Base-by-base conservation (phyloP, 1,140 invertebrate species). In the Eueides isabella region DNA sequence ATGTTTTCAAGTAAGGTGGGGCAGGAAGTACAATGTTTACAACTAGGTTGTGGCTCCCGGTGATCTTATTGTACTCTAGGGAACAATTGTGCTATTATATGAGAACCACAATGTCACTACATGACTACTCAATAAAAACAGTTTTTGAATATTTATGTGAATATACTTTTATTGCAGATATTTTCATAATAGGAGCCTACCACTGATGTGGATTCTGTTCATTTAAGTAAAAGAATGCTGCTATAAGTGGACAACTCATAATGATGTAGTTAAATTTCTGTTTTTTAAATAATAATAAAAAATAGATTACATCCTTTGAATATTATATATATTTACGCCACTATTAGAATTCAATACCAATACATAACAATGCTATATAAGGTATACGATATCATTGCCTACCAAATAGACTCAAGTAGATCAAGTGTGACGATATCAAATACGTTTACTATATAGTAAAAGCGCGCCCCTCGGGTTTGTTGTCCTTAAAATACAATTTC, bases 1-100 rank as follows among this genome's bases (percentile, higher is more conserved):
- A 66, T 65, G 72, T 30, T 73, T 67, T 69, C 35, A 73, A 74
- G 55, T 55, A 41, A 76, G 85, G 83, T 79, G 81, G 33, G 78
- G 74, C 83, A 82, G 84, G 85, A 88, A 84, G 77, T 74, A 75
- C 48, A 12, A 55, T 55, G 48, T 83, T 77, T 79, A 75, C 69
- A 66, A 82, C 65, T 80, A 69, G 30, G 62, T 68, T 67, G 67
- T 61, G 70, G 72, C 72, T 76, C 76, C 71, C 62, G 76, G 23
- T 55, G 48, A 70, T 67, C 65, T 75, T 81, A 80, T 85, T 81
- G 80, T 87, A 75, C 69, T 80, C 48, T 12, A 11, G 48, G 48
- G 48, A 55, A 55, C 74, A 80, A 84, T 82, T 82, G 78, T 76
- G 69, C 63, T 76, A 81, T 80, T 80, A 85, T 77, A 83, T 79